Base-by-base conservation (phyloP, 1,140 invertebrate genomes). In the Hesperophylax magnus region DNA sequence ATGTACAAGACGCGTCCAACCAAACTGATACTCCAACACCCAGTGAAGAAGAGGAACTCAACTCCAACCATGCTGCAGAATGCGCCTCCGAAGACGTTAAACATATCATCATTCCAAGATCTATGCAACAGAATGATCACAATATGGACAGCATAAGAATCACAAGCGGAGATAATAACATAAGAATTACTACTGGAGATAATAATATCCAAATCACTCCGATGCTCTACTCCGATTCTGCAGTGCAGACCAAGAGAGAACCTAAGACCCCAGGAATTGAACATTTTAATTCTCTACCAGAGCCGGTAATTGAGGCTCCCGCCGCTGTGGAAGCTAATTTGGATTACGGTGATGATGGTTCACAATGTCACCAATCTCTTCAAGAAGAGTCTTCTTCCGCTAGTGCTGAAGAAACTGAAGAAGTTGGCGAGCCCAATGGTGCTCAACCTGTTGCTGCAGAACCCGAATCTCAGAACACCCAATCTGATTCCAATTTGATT, bases 1-100 rank as follows among this genome's bases (percentile, higher is more conserved):
- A 91, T 18, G 94, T 95, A 63, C 94, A 93, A 87, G 94, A 96
- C 84, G 95, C 95, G 0, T 95, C 94, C 18, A 96, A 96, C 85
- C 95, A 96, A 88, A 95, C 94, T 0, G 95, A 96, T 81, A 91
- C 92, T 1, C 91, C 92, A 1, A 87, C 91, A 11, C 92, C 89
- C 67, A 90, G 90, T 31, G 91, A 92, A 81, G 91, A 92, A 60
- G 91, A 92, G 18, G 89, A 90, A 22, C 53, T 67, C 22, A 77
- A 58, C n/a, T 77, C 87, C 63, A 86, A 91, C 84, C 86, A 88
- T 14, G 76, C 76, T 0, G 76, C 58, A 8, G 76, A 63, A 47
- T 65, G 60, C 22, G 76, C 76, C 0, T 78, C 87, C 86, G 92
- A 89, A 87, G 91, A 88, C 87, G 90, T 88, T 87, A 90, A 87